Percentiles rank a stretch among this genome's conserved stretches.
Conservation (phyloP, 2,888 invertebrate genomes). For the Rotaria socialis region DNA sequence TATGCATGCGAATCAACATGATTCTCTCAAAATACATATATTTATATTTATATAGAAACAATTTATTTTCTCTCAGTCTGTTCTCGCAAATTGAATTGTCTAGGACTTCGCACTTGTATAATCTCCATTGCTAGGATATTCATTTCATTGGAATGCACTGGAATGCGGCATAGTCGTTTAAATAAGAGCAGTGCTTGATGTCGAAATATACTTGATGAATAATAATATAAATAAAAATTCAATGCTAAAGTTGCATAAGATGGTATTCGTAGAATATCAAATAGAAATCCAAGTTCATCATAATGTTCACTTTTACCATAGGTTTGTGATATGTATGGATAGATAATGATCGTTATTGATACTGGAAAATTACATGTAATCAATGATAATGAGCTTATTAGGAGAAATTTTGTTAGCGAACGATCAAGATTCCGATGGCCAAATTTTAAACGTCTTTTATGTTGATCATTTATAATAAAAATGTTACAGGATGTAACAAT, state of each 20-base stretch:
- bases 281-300: background rate
- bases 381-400: background rate
- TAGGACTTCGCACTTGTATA: background rate
- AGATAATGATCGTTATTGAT: background rate
- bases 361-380: conserved; percentile 9
- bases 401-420: background rate
- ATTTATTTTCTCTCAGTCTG: background rate
- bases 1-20: background rate
- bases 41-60: too few species aligned
- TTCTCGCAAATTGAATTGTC: background rate
- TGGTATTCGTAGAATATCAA: background rate
- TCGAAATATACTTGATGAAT: conserved; percentile 6
- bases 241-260: conserved; percentile 11
- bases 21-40: background rate
- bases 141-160: background rate
- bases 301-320: background rate
- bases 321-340: background rate
- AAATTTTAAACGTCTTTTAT: conserved; percentile 20
- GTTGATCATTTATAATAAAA: background rate
- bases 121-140: background rate
- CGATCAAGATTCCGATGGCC: background rate
- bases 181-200: background rate
- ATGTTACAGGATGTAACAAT: background rate
- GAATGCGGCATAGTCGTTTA: background rate
- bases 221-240: conserved; percentile 22